A percentile compares a stretch with the other conserved stretches of the same genome.
These are phyloP conservation scores for Mixornis gularis DNA, from an alignment of 2,113 vertebrate species.

Conservation along the genomic window DNA sequence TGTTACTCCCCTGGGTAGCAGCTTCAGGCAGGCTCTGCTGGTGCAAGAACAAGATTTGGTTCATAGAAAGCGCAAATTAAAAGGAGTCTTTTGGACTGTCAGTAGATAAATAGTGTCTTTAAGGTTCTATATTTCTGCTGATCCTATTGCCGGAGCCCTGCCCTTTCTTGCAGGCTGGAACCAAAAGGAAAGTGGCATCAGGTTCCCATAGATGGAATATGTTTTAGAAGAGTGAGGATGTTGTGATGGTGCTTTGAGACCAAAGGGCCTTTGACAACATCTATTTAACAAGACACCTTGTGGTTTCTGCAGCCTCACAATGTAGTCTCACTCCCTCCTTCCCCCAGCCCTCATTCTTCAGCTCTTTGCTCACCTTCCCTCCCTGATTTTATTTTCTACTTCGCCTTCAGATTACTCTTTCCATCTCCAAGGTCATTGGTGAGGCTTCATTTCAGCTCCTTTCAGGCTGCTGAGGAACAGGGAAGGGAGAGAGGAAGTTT, in stretches of 20 bases:
- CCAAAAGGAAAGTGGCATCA: neutral
- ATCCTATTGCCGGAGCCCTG: neutral
- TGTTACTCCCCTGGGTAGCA: conserved; percentile 23
- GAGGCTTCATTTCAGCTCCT: neutral
- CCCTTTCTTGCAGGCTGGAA: neutral
- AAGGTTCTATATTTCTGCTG: neutral
- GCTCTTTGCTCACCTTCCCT: neutral
- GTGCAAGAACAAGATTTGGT: conserved; percentile 18
- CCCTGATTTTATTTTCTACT: neutral
- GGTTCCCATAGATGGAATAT: neutral
- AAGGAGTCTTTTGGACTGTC: conserved; percentile 4
- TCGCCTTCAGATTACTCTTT: neutral
- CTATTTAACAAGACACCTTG: neutral
- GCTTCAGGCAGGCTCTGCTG: neutral
- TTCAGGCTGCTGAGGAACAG: neutral
- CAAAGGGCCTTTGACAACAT: neutral
- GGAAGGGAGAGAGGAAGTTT: neutral
- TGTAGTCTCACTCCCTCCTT: neutral
- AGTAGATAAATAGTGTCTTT: conserved; percentile 9
- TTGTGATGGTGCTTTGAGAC: neutral
- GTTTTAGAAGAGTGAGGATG: neutral
- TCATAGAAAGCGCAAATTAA: conserved; percentile 42
- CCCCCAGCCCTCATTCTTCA: neutral
- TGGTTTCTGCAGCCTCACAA: neutral
- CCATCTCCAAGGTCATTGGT: neutral